These are phyloP conservation scores for Melanerpes formicivorus DNA, from an alignment of 2,113 vertebrate genomes.

Conservation along the genomic window DNA sequence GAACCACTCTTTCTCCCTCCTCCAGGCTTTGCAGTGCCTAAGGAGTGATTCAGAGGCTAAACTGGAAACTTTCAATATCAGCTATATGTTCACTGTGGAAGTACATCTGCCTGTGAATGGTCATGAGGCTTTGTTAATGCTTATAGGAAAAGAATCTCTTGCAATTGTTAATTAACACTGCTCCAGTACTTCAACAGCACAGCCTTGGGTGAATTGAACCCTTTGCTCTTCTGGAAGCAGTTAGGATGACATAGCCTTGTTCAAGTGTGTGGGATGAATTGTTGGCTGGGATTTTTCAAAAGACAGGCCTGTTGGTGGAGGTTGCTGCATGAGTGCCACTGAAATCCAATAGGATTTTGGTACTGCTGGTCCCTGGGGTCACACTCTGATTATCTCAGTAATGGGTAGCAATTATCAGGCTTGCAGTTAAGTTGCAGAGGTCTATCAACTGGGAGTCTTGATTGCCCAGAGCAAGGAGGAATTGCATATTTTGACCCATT, in stretches of 20 bases:
- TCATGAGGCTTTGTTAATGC: background rate
- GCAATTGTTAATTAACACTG: slow-evolving; percentile 42
- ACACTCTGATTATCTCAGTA: slow-evolving; percentile 13
- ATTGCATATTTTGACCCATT: slow-evolving; percentile 51
- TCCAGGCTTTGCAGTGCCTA: background rate
- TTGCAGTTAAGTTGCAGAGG: slow-evolving; percentile 15
- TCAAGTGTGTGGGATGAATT: background rate
- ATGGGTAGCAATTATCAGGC: slow-evolving; percentile 46
- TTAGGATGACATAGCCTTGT: background rate
- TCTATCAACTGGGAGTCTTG: slow-evolving; percentile 9
- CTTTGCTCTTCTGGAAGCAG: background rate
- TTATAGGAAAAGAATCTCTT: slow-evolving; percentile 41
- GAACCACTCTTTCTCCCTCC: background rate
- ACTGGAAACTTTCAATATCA: background rate
- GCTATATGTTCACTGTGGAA: background rate
- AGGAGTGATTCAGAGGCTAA: background rate
- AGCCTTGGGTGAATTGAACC: background rate
- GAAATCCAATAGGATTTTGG: background rate
- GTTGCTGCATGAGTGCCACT: background rate
- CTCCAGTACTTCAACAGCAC: background rate
- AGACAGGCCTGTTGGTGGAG: background rate
- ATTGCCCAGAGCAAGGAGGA: slow-evolving; percentile 49
- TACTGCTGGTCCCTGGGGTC: background rate
- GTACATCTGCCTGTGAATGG: slow-evolving; percentile 23
- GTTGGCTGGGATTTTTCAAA: background rate